Percentiles rank a stretch among this genome's conserved stretches.
Evolutionary conservation across 2,797 vertebrate species (phyloP).

Genomic region (Sandelia bainsii): DNA sequence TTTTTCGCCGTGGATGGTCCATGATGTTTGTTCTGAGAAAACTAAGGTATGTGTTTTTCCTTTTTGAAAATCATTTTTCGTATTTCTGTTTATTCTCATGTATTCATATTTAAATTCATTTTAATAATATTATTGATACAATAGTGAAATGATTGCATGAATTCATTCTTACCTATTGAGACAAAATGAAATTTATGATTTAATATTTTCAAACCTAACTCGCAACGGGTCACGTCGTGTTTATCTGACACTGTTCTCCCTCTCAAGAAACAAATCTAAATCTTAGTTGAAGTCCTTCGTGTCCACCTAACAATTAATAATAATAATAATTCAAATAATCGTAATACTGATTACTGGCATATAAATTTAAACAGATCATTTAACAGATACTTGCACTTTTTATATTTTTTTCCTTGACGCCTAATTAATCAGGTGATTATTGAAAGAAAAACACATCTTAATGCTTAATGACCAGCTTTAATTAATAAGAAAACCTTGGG

Average conservation of each 20-base stretch:
- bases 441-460: conserved; percentile 28
- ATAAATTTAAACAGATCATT: conserved; percentile 36
- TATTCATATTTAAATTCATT: not conserved
- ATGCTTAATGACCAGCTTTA: conserved; percentile 75
- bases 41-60: conserved; percentile 59
- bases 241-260: not conserved
- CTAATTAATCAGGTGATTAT: conserved; percentile 69
- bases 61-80: not conserved
- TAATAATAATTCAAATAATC: not conserved
- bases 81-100: not conserved
- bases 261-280: not conserved
- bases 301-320: conserved; percentile 34
- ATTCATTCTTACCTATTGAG: not conserved
- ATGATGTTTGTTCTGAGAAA: conserved; percentile 33
- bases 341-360: conserved; percentile 31
- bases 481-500: conserved; percentile 70
- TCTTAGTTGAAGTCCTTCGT: conserved; percentile 2
- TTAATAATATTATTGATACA: not conserved
- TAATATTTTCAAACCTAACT: not conserved
- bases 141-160: no score
- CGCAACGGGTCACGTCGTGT: not conserved
- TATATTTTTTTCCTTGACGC: conserved; percentile 49
- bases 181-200: not conserved
- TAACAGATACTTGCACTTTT: conserved; percentile 33
- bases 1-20: conserved; percentile 36